A percentile compares a stretch with the other conserved stretches of the same genome.
Evolutionary conservation across 2,797 vertebrate species (phyloP).

Genomic region (Mormyrus hasselquistii): DNA sequence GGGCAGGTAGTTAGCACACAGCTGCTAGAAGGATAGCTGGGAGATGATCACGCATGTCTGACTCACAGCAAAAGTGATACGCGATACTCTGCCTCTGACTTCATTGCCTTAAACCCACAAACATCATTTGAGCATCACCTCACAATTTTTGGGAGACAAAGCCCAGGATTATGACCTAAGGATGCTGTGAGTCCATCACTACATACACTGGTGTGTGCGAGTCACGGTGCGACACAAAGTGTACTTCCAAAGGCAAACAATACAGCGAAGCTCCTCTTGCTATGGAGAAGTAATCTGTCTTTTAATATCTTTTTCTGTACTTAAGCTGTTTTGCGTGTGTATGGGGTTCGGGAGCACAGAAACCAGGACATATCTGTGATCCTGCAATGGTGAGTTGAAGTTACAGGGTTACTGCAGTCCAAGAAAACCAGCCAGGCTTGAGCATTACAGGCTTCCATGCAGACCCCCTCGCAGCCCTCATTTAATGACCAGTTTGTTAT

Average conservation of each 20-base stretch:
- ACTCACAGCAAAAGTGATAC: constrained; percentile 42
- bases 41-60: constrained; percentile 10
- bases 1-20: constrained; percentile 24
- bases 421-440: constrained; percentile 14
- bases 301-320: constrained; percentile 23
- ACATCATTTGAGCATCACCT: constrained; percentile 15
- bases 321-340: constrained; percentile 25
- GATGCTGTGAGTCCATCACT: not conserved
- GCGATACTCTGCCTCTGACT: constrained; percentile 43
- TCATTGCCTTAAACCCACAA: constrained; percentile 31
- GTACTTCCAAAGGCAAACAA: constrained; percentile 30
- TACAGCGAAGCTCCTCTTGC: not conserved
- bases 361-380: constrained; percentile 23
- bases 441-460: constrained; percentile 30
- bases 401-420: not conserved
- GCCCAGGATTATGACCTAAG: constrained; percentile 16
- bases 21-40: constrained; percentile 13
- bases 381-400: not conserved
- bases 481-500: constrained; percentile 30
- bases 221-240: not conserved
- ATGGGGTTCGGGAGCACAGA: constrained; percentile 39
- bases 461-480: constrained; percentile 30
- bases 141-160: constrained; percentile 14
- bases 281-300: constrained; percentile 16
- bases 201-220: not conserved